These are phyloP conservation scores for Galerucella pusilla DNA, from an alignment of 2,888 invertebrate species.

Conservation along the genomic window DNA sequence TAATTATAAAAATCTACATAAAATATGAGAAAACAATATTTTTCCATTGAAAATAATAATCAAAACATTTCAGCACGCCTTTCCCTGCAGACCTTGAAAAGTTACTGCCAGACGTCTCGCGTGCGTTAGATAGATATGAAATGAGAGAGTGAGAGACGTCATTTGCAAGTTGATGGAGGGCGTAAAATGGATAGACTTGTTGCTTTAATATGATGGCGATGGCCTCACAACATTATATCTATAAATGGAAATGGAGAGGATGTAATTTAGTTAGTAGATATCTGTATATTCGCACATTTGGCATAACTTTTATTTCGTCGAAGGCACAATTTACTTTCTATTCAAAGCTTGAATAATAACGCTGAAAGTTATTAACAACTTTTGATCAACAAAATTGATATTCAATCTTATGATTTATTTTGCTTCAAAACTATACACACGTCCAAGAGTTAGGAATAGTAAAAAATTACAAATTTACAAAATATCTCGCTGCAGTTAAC, in stretches of 20 bases:
- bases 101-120: background rate
- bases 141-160: background rate
- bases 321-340: background rate
- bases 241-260: slow-evolving; percentile 13
- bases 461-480: no score
- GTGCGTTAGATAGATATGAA: background rate
- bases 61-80: background rate
- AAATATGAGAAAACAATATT: no score
- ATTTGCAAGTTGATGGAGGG: slow-evolving; percentile 4
- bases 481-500: no score
- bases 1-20: no score
- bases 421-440: no score
- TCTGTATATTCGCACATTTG: background rate
- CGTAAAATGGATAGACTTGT: slow-evolving; percentile 10
- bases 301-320: background rate
- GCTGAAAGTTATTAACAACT: background rate
- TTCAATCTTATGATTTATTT: no score
- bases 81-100: slow-evolving; percentile 5
- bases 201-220: slow-evolving; percentile 11
- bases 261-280: slow-evolving; percentile 6
- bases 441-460: no score
- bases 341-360: background rate
- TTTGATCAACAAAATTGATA: no score
- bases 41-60: no score
- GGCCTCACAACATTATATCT: slow-evolving; percentile 4